A percentile compares a stretch with the other conserved stretches of the same genome.
Evolutionary conservation across 2,113 vertebrate genomes (phyloP).

Genomic region (Amblyornis subalaris): DNA sequence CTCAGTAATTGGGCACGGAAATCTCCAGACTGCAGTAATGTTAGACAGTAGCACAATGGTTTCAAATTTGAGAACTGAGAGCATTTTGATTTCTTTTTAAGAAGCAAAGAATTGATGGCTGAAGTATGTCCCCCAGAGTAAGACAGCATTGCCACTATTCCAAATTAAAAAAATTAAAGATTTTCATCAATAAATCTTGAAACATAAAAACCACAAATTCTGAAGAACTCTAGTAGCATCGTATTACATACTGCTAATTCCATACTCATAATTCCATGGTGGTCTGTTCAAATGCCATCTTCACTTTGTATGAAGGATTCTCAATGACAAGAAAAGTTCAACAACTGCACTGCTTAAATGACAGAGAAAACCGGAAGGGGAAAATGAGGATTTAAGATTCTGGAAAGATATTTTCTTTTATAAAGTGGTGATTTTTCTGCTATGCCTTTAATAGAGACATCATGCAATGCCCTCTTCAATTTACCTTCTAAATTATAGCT

Average conservation of each 20-base stretch:
- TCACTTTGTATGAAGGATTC: background rate
- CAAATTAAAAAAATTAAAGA: background rate
- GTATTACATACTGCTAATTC: background rate
- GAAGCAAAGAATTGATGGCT: background rate
- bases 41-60: background rate
- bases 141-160: background rate
- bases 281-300: background rate
- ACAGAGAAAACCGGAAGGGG: background rate
- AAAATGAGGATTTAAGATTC: background rate
- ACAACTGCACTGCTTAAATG: background rate
- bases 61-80: background rate
- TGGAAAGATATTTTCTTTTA: background rate
- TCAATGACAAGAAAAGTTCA: background rate
- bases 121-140: background rate
- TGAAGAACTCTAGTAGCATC: background rate
- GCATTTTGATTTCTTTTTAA: background rate
- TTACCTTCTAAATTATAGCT: background rate
- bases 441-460: background rate
- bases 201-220: background rate
- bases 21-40: conserved; percentile 21
- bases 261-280: background rate
- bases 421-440: background rate
- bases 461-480: background rate
- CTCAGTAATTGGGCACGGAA: conserved; percentile 52
- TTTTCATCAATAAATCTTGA: background rate